Percentiles rank a stretch among this genome's conserved stretches.
Conservation (phyloP, 2,888 invertebrate genomes). For the Xanthia icteritia region DNA sequence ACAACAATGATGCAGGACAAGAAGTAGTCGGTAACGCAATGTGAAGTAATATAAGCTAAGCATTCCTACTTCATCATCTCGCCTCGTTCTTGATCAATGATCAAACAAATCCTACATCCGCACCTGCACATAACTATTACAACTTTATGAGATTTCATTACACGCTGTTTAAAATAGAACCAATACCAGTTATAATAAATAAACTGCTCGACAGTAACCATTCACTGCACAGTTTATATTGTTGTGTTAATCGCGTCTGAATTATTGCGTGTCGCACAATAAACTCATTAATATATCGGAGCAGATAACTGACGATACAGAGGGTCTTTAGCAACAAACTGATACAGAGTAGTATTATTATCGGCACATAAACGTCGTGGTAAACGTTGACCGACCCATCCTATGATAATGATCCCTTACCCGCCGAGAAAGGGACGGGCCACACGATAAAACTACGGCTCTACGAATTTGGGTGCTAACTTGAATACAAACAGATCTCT, state of each 20-base stretch:
- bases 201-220: conserved; percentile 49
- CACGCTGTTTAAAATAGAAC: conserved; percentile 56
- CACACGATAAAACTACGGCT: conserved; percentile 32
- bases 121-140: conserved; percentile 60
- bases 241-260: conserved; percentile 46
- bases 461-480: conserved; percentile 36
- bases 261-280: conserved; percentile 50
- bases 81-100: conserved; percentile 38
- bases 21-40: background rate
- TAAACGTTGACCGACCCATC: conserved; percentile 28
- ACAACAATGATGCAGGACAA: background rate
- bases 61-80: background rate
- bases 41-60: background rate
- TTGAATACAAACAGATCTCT: conserved; percentile 39
- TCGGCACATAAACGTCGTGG: conserved; percentile 33
- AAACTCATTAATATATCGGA: conserved; percentile 54
- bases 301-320: conserved; percentile 48
- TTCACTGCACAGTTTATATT: conserved; percentile 51
- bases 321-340: conserved; percentile 50
- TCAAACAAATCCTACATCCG: conserved; percentile 57
- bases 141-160: conserved; percentile 61
- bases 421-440: conserved; percentile 25
- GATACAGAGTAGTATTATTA: conserved; percentile 19
- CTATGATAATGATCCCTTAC: conserved; percentile 37
- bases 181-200: conserved; percentile 52